Evolutionary conservation across 2,888 invertebrate genomes (phyloP).

Genomic region (Apotomis betuletana): DNA sequence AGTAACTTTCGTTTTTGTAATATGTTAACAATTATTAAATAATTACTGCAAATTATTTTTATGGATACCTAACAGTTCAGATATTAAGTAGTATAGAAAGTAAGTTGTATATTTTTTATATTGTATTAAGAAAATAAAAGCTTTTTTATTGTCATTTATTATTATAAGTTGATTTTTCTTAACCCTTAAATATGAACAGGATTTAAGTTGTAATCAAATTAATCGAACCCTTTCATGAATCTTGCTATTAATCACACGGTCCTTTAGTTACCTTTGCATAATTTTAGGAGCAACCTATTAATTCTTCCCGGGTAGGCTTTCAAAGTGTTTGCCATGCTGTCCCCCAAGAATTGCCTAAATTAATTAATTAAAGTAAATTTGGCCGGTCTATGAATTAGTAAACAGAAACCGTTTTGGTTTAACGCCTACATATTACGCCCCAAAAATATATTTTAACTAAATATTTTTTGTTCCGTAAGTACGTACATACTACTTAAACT

Average conservation of each 20-base stretch:
- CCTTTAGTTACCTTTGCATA: constrained; percentile 28
- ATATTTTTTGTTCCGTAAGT: no score
- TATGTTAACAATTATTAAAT: no score
- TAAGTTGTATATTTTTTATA: no score
- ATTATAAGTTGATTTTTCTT: no score
- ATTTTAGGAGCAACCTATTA: constrained; percentile 32
- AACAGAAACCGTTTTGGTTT: constrained; percentile 33
- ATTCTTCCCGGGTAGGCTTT: constrained; percentile 40
- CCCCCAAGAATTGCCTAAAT: constrained; percentile 41
- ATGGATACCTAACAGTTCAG: no score
- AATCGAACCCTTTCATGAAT: constrained; percentile 9
- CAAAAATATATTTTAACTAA: constrained; percentile 2
- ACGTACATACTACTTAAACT: no score
- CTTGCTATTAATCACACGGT: constrained; percentile 21
- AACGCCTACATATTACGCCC: constrained; percentile 19
- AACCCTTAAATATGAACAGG: no score
- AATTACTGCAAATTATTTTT: no score
- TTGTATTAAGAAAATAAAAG: no score
- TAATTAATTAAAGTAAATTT: constrained; percentile 41
- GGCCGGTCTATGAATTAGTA: constrained; percentile 36
- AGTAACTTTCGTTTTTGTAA: no score
- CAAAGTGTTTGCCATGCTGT: constrained; percentile 39
- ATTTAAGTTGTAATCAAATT: background rate
- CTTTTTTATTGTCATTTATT: no score
- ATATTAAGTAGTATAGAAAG: no score